Evolutionary conservation across 2,888 invertebrate species (phyloP), one percentile per base, ranked within the genome.

Genomic region (Emesis furor): DNA sequence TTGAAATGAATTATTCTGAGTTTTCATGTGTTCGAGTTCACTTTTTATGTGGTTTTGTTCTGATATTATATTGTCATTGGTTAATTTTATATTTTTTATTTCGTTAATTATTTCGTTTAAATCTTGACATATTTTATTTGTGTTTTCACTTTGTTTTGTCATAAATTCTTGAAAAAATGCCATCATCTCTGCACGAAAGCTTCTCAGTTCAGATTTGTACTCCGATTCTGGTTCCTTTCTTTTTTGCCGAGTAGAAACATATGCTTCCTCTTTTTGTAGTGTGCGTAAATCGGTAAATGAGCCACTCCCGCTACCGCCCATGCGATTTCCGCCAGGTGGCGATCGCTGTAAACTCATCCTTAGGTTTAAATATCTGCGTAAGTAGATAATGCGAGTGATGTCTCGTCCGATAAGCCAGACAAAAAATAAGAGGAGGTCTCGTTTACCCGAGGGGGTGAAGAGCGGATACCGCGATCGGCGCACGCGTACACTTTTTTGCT

Each of bases 191-290:
- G 55, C 4, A n/a, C 55, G 55, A 6, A 55, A 55, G 17, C 55
- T 55, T 3, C 1, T 55, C n/a, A 55, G 3, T 17, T 55, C 55
- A 17, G n/a, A 17, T 55, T 17, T 55, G 3, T 17, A 55, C 7
- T 55, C 55, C 4, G 55, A 55, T 55, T 55, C 55, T 17, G 55
- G 55, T 55, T 55, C 55, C 17, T 55, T 55, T 55, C 55, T 55
- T n/a, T 55, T 55, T 55, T 55, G 17, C 1, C 17, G 55, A 17
- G 7, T 17, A n/a, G 17, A 7, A 3, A 3, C 17, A n/a, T n/a
- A 55, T 17, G 55, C n/a, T 6, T 55, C 55, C 55, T 55, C n/a
- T 17, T 55, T 55, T 55, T 55, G 55, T 55, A 55, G 17, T n/a
- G 55, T 55, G 1, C n/a, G 55, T n/a, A 55, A 55, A n/a, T 55